Percentiles rank a stretch among this genome's conserved stretches.
phyloP scores from a whole-genome alignment of 2,888 invertebrate genomes.

The Drosophila paramelanica region DNA sequence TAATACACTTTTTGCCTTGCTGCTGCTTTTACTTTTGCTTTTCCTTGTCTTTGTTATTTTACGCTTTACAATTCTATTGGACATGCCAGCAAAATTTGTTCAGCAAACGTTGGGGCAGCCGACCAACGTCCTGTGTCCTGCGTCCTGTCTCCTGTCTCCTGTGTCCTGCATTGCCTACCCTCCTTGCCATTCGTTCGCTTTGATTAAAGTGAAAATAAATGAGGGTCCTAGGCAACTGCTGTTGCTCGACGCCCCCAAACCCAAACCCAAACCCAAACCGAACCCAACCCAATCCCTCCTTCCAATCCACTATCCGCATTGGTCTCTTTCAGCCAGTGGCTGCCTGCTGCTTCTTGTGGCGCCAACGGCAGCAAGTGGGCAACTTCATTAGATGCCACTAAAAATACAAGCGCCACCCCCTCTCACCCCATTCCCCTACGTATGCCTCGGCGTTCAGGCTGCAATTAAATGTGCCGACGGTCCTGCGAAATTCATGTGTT shows the following conservation, averaged over 20 bases:
- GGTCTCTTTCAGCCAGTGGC: constrained; percentile 58
- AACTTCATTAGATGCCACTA: constrained; percentile 72
- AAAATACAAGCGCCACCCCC: constrained; percentile 41
- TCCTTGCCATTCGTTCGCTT: constrained; percentile 70
- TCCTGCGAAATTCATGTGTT: constrained; percentile 43
- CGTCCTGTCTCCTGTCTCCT: neutral
- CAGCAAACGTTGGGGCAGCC: constrained; percentile 56
- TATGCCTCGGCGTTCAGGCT: constrained; percentile 18
- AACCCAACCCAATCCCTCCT: neutral
- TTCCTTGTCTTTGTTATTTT: constrained; percentile 72
- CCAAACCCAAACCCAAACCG: constrained; percentile 9
- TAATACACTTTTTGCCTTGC: constrained; percentile 47
- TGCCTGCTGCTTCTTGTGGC: constrained; percentile 13
- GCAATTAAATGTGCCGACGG: constrained; percentile 57
- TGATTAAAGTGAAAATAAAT: constrained; percentile 79
- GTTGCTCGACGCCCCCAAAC: constrained; percentile 41
- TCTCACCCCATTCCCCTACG: neutral
- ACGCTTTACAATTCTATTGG: constrained; percentile 78
- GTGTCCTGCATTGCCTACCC: constrained; percentile 16
- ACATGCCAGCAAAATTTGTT: constrained; percentile 71
- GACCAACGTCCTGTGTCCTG: constrained; percentile 28
- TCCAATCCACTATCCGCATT: constrained; percentile 18
- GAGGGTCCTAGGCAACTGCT: constrained; percentile 78
- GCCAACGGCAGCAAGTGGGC: constrained; percentile 34
- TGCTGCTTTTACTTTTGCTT: constrained; percentile 37